Conservation (phyloP, 2,113 vertebrate genomes). For the Phoxinus phoxinus region DNA sequence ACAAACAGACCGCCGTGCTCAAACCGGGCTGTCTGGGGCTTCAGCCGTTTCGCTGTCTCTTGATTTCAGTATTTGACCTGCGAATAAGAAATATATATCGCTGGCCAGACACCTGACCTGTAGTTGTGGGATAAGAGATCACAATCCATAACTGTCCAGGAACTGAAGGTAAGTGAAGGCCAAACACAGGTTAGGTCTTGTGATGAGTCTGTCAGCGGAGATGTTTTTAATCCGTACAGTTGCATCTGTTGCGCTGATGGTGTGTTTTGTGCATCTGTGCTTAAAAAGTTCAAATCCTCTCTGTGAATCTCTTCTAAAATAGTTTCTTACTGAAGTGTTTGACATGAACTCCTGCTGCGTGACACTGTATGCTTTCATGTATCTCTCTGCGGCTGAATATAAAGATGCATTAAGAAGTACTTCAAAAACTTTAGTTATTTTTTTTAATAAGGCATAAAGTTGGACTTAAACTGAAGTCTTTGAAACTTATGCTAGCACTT, state of each 20-base stretch:
- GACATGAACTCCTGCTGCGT: not conserved
- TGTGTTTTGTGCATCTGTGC: not conserved
- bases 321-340: not conserved
- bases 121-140: not conserved
- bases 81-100: not conserved
- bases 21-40: slow-evolving; percentile 28
- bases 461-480: not conserved
- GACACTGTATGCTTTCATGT: not conserved
- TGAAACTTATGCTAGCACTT: not conserved
- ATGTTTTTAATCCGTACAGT: not conserved
- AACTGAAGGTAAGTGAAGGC: slow-evolving; percentile 25
- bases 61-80: not conserved
- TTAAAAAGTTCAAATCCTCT: not conserved
- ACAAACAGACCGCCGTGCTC: slow-evolving; percentile 66
- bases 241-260: not conserved
- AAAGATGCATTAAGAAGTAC: not conserved
- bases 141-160: not conserved
- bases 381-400: not conserved
- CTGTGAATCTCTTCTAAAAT: not conserved
- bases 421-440: not conserved
- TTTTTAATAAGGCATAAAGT: not conserved
- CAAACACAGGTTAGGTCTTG: not conserved
- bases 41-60: not conserved
- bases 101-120: not conserved
- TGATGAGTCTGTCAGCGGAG: not conserved